phyloP scores from a whole-genome alignment of 2,113 vertebrate genomes.

The Corvus hawaiiensis region DNA sequence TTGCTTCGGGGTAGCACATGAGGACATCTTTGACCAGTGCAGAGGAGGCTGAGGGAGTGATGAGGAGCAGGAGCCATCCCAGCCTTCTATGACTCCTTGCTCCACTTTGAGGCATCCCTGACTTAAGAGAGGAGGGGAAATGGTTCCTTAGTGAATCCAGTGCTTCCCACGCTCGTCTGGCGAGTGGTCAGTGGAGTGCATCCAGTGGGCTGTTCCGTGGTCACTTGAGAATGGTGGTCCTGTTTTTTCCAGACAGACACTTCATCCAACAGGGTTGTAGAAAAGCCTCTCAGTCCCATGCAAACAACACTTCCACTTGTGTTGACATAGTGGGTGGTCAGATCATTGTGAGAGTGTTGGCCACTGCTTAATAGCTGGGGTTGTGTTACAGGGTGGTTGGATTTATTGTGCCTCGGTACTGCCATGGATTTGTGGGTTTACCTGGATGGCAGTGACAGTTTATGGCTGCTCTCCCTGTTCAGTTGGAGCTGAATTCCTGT shows the following conservation, averaged over 20 bases:
- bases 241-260: neutral
- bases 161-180: rapidly evolving
- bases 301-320: neutral
- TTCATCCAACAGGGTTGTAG: neutral
- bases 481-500: neutral
- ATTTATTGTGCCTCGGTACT: neutral
- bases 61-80: neutral
- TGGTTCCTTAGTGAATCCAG: neutral
- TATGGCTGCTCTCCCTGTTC: neutral
- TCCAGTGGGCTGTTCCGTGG: neutral
- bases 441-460: neutral
- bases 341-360: neutral
- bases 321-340: neutral
- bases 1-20: neutral
- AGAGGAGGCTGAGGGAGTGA: neutral
- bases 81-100: neutral
- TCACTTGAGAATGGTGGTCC: neutral
- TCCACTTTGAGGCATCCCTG: neutral
- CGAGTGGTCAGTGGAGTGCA: rapidly evolving
- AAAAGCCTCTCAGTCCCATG: neutral
- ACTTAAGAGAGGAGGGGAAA: neutral
- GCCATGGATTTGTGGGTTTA: neutral
- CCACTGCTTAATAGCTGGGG: neutral
- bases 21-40: rapidly evolving
- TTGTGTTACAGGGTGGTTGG: neutral